Conservation (phyloP, 2,888 invertebrate genomes). For the Amblyteles armatorius region DNA sequence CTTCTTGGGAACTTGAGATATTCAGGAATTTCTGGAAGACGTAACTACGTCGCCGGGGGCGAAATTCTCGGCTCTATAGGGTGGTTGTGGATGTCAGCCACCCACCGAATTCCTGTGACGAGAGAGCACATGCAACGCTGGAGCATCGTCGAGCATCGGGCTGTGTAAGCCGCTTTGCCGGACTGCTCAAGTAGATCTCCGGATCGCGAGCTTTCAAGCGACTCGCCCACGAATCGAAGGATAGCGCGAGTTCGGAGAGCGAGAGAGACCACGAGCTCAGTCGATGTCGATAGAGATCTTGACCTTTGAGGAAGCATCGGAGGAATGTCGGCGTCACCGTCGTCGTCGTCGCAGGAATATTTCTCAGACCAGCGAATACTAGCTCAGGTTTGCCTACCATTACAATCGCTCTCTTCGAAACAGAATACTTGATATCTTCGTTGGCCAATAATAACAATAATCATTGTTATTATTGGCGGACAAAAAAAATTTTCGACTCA, state of each 20-base stretch:
- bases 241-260: constrained; percentile 23
- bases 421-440: background rate
- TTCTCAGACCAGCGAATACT: background rate
- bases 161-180: constrained; percentile 62
- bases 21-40: constrained; percentile 17
- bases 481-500: background rate
- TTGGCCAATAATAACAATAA: background rate
- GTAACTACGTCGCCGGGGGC: background rate
- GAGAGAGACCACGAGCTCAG: constrained; percentile 11
- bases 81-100: constrained; percentile 18
- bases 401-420: background rate
- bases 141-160: constrained; percentile 40
- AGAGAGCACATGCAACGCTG: background rate
- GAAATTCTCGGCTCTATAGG: constrained; percentile 18
- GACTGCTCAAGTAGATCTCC: constrained; percentile 51
- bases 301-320: constrained; percentile 48
- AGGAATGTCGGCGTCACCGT: constrained; percentile 22
- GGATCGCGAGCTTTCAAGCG: constrained; percentile 52
- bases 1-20: constrained; percentile 35
- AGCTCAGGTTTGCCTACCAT: background rate
- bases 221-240: constrained; percentile 23
- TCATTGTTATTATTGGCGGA: background rate
- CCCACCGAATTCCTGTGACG: constrained; percentile 40
- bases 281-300: constrained; percentile 45
- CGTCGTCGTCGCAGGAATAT: constrained; percentile 2